These are phyloP conservation scores for Auanema freiburgensis DNA, from an alignment of 2,888 invertebrate genomes.

Conservation along the genomic window DNA sequence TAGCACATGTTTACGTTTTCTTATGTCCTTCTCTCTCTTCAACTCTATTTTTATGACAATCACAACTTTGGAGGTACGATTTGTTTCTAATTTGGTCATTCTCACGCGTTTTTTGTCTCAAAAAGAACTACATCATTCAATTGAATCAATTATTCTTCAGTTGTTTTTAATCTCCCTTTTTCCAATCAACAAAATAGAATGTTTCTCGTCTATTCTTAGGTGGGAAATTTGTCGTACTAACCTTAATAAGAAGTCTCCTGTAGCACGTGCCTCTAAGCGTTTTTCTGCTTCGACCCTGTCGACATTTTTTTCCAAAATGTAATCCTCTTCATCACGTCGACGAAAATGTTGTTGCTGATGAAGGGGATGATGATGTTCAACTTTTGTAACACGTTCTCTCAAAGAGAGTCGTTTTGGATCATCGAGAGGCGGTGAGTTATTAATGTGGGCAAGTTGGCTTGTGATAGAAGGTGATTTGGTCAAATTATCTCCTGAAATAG, in stretches of 20 bases:
- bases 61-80: too few relatives aligned
- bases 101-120: too few relatives aligned
- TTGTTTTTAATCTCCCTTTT: too few relatives aligned
- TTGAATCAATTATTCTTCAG: too few relatives aligned
- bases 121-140: too few relatives aligned
- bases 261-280: constrained; percentile 35
- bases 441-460: constrained; percentile 38
- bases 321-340: constrained; percentile 26
- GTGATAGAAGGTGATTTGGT: constrained; percentile 34
- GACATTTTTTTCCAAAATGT: constrained; percentile 39
- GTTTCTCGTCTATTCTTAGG: too few relatives aligned
- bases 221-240: constrained; percentile 2
- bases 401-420: constrained; percentile 26
- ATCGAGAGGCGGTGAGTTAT: constrained; percentile 29
- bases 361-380: neutral
- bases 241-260: constrained; percentile 56
- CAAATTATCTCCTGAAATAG: constrained; percentile 11
- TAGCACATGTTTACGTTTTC: too few relatives aligned
- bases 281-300: constrained; percentile 60
- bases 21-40: too few relatives aligned
- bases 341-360: neutral
- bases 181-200: too few relatives aligned
- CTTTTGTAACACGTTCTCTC: constrained; percentile 15
- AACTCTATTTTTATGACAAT: too few relatives aligned
- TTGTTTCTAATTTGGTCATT: too few relatives aligned